These are phyloP conservation scores for Gambusia affinis DNA, from an alignment of 2,113 vertebrate species.

Conservation along the genomic window DNA sequence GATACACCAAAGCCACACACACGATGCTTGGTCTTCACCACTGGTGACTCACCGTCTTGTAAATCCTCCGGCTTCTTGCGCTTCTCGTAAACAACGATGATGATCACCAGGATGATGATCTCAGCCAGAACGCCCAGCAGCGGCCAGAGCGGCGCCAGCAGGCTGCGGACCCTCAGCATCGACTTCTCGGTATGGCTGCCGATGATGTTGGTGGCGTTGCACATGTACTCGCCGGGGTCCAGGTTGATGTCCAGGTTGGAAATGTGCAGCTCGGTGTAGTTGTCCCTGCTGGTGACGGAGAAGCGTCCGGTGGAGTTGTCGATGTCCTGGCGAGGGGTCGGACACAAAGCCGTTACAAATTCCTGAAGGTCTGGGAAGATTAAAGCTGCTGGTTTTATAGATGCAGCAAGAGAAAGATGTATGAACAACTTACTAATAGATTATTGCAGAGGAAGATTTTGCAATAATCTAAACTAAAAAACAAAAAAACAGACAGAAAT, in stretches of 20 bases:
- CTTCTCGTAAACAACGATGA: constrained; percentile 98
- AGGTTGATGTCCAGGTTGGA: constrained; percentile 85
- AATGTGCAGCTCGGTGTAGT: constrained; percentile 93
- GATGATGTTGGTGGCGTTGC: constrained; percentile 91
- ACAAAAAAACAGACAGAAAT: not conserved
- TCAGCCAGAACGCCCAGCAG: constrained; percentile 95
- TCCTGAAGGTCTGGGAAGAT: not conserved
- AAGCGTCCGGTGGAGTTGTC: constrained; percentile 88
- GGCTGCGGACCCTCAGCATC: constrained; percentile 93
- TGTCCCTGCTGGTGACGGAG: constrained; percentile 89
- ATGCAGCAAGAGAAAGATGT: not conserved
- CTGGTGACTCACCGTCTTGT: constrained; percentile 89
- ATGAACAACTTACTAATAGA: not conserved
- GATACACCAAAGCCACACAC: constrained; percentile 15
- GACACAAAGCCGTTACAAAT: constrained; percentile 1
- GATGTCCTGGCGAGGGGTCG: constrained; percentile 79
- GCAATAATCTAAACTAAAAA: not conserved
- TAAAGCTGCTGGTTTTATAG: not conserved
- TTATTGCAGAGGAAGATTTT: not conserved
- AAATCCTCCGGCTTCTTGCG: constrained; percentile 97
- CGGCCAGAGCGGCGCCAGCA: constrained; percentile 95
- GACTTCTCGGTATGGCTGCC: constrained; percentile 79
- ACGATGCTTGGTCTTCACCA: not conserved
- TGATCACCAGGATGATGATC: constrained; percentile 92
- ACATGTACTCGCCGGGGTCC: constrained; percentile 92